Conservation (phyloP, 2,113 vertebrate genomes). For the Aptenodytes patagonicus region DNA sequence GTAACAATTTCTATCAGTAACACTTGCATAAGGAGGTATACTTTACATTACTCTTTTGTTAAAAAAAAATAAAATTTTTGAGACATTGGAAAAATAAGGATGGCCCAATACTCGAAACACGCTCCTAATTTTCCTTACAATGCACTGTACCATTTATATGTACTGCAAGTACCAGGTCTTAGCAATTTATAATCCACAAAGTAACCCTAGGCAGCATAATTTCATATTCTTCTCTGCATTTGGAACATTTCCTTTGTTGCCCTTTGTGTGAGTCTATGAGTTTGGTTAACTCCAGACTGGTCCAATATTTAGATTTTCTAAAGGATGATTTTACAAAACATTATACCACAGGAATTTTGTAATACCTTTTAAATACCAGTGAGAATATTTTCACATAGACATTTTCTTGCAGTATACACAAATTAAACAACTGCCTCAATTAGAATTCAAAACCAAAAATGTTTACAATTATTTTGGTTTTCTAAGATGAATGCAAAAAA, state of each 20-base stretch:
- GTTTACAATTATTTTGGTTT: neutral
- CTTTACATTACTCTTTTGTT: constrained; percentile 51
- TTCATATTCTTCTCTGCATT: neutral
- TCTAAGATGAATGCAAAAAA: neutral
- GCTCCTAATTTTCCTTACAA: constrained; percentile 22
- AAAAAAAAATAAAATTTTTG: constrained; percentile 61
- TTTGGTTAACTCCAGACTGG: neutral
- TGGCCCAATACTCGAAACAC: constrained; percentile 32
- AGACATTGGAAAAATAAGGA: constrained; percentile 67
- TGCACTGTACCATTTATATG: neutral
- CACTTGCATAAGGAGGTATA: constrained; percentile 65
- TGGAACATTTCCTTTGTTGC: neutral
- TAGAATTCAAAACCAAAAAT: neutral
- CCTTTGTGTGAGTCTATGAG: neutral
- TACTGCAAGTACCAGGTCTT: constrained; percentile 14
- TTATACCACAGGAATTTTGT: neutral
- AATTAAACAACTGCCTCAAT: neutral
- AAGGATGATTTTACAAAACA: neutral
- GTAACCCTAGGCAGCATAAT: neutral
- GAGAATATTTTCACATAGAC: neutral
- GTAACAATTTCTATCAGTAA: constrained; percentile 35
- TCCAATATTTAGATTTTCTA: neutral
- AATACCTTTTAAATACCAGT: neutral
- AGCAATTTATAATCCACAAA: neutral
- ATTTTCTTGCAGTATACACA: neutral